A percentile compares a stretch with the other conserved stretches of the same genome.
These are phyloP conservation scores for Manduca sexta DNA, from an alignment of 1,140 invertebrate genomes.

Conservation along the genomic window DNA sequence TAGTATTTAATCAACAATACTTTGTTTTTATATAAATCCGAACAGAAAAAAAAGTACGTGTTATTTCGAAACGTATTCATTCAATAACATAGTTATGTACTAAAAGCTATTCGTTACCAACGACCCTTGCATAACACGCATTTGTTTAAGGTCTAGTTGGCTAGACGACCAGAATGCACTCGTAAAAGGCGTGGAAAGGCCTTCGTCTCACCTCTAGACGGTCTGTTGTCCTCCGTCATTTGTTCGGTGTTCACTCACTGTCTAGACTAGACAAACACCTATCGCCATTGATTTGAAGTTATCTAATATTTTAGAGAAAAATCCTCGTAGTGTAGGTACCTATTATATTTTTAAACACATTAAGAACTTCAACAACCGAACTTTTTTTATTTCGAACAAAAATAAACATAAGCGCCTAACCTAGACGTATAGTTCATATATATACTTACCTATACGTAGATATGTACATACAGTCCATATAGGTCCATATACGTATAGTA, in stretches of 20 bases:
- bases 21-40: no score
- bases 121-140: no score
- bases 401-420: no score
- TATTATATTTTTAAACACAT: not conserved
- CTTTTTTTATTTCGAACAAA: no score
- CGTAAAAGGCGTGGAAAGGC: conserved; percentile 37
- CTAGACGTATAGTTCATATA: no score
- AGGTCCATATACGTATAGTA: no score
- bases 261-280: conserved; percentile 47
- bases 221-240: conserved; percentile 42
- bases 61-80: no score
- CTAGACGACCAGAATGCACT: conserved; percentile 32
- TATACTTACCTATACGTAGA: no score
- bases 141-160: conserved; percentile 11
- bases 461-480: no score
- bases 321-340: not conserved
- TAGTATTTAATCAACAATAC: no score
- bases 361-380: no score
- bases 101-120: not conserved
- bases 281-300: conserved; percentile 20
- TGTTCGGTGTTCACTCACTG: conserved; percentile 18
- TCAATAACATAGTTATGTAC: not conserved
- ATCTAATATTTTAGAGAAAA: conserved; percentile 8
- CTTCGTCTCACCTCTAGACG: conserved; percentile 59
- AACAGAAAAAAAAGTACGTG: no score